phyloP scores from a whole-genome alignment of 1,140 invertebrate genomes.

The Sinonovacula constricta region DNA sequence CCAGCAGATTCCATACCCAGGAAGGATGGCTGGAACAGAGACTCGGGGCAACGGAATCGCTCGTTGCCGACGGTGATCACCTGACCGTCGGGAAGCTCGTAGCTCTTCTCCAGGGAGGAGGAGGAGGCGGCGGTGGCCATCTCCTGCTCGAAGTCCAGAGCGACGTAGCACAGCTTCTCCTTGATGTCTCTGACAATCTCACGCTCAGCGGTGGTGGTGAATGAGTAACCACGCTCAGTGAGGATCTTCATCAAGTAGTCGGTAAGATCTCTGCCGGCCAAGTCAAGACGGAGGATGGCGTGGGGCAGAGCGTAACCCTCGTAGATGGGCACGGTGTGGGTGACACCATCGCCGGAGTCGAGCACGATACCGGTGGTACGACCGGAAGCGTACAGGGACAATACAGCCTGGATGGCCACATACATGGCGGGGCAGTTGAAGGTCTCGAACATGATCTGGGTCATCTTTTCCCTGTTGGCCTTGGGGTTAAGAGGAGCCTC shows the following conservation, averaged over 20 bases:
- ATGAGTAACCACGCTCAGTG: constrained; percentile 96
- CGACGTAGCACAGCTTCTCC: constrained; percentile 79
- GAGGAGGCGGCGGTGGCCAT: constrained; percentile 83
- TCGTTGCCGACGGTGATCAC: constrained; percentile 89
- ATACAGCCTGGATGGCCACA: constrained; percentile 91
- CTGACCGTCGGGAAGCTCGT: constrained; percentile 47
- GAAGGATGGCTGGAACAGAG: constrained; percentile 85
- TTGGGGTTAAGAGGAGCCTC: constrained; percentile 75
- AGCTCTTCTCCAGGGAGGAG: constrained; percentile 12
- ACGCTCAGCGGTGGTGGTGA: constrained; percentile 85
- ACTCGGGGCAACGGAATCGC: constrained; percentile 74
- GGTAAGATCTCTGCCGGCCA: constrained; percentile 95
- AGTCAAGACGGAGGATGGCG: constrained; percentile 88
- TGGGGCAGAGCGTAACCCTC: constrained; percentile 90
- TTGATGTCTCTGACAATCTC: constrained; percentile 91
- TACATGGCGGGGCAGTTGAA: constrained; percentile 97
- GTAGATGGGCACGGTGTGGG: constrained; percentile 93
- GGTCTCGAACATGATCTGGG: constrained; percentile 78
- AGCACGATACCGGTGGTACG: constrained; percentile 94
- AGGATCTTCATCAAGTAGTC: constrained; percentile 97
- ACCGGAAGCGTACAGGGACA: constrained; percentile 92
- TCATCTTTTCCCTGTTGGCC: constrained; percentile 89
- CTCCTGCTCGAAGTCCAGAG: constrained; percentile 86
- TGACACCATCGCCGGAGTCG: constrained; percentile 92
- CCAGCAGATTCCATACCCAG: constrained; percentile 17